Evolutionary conservation across 2,888 invertebrate species (phyloP).

Genomic region (Chloroclystis v-ata): DNA sequence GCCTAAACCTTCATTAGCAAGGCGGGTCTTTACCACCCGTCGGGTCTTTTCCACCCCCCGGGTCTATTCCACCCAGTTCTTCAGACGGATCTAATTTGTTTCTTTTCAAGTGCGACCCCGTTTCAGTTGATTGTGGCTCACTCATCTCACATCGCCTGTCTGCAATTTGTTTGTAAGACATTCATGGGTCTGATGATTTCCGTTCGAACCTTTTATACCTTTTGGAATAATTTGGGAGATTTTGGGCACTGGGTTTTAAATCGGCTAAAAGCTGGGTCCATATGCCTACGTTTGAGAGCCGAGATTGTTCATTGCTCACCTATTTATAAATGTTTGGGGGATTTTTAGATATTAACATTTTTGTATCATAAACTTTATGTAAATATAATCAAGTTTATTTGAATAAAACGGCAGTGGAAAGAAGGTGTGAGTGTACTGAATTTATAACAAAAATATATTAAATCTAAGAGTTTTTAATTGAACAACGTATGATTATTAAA

Average conservation of each 20-base stretch:
- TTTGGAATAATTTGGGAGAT: conserved; percentile 8
- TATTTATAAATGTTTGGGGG: too few species aligned
- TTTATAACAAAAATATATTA: too few species aligned
- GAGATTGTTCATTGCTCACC: too few species aligned
- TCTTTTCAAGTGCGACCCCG: conserved; percentile 65
- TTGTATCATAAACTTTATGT: too few species aligned
- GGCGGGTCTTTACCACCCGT: conserved; percentile 54
- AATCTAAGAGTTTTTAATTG: too few species aligned
- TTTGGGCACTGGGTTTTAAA: conserved; percentile 5
- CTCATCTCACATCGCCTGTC: conserved; percentile 50
- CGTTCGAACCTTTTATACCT: conserved; percentile 20
- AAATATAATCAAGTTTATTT: too few species aligned
- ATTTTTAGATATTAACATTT: too few species aligned
- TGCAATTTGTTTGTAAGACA: conserved; percentile 54
- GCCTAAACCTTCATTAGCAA: conserved; percentile 65
- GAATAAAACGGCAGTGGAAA: too few species aligned
- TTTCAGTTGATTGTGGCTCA: conserved; percentile 61
- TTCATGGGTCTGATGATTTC: conserved; percentile 36
- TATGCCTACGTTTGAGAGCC: background rate
- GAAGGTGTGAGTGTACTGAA: too few species aligned
- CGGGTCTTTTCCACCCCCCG: conserved; percentile 59
- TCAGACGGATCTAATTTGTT: conserved; percentile 73
- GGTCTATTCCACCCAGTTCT: conserved; percentile 51
- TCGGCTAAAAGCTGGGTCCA: conserved; percentile 1
- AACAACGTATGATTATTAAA: too few species aligned